Conservation (phyloP, 2,113 vertebrate species). For the Carollia perspicillata region DNA sequence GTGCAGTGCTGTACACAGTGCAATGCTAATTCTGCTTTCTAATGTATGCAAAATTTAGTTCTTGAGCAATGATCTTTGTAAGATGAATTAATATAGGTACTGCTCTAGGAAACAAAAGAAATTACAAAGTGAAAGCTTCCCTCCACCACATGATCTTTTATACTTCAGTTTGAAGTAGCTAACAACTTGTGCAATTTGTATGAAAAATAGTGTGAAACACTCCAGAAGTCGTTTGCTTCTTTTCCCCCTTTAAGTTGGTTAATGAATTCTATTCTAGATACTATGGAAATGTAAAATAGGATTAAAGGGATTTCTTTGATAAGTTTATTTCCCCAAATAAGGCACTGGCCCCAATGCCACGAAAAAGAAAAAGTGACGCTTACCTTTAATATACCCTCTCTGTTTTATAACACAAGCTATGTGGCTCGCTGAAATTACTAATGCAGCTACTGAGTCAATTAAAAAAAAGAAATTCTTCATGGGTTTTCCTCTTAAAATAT, state of each 20-base stretch:
- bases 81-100: constrained; percentile 88
- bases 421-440: constrained; percentile 70
- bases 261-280: constrained; percentile 60
- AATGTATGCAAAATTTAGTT: constrained; percentile 96
- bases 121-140: constrained; percentile 78
- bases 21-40: constrained; percentile 97
- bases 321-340: constrained; percentile 61
- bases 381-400: constrained; percentile 58
- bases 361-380: constrained; percentile 69
- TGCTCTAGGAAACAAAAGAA: constrained; percentile 86
- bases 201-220: constrained; percentile 63
- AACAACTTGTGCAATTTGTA: constrained; percentile 69
- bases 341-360: constrained; percentile 45
- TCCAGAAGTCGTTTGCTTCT: constrained; percentile 59
- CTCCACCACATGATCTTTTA: constrained; percentile 73
- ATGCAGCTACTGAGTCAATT: constrained; percentile 75
- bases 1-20: constrained; percentile 90
- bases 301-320: constrained; percentile 65
- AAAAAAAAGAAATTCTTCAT: constrained; percentile 60
- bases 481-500: constrained; percentile 74
- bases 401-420: constrained; percentile 49
- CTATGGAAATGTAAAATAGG: constrained; percentile 67
- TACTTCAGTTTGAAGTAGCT: constrained; percentile 73
- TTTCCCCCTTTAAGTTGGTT: constrained; percentile 50
- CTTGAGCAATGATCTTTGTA: constrained; percentile 88